These are phyloP conservation scores for Sebastiscus albofasciatus DNA, from an alignment of 2,797 vertebrate genomes.

Conservation along the genomic window DNA sequence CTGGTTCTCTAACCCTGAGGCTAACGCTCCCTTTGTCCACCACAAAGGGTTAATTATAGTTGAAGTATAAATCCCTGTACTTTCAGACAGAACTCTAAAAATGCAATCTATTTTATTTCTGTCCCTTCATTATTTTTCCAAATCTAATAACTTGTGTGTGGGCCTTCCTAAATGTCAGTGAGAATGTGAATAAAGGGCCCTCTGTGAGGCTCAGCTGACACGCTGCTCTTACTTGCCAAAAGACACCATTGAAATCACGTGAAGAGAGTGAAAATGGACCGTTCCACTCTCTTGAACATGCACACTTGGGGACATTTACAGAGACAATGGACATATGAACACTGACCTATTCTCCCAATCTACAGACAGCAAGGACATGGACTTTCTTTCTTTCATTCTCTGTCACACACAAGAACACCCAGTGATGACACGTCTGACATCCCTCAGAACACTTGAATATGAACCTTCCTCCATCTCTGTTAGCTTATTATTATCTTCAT, in stretches of 20 bases:
- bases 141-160: neutral
- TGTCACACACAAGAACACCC: neutral
- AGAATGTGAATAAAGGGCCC: neutral
- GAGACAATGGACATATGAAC: neutral
- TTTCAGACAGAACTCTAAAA: neutral
- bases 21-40: neutral
- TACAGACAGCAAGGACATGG: neutral
- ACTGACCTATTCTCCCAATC: neutral
- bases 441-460: neutral
- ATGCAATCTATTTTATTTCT: neutral
- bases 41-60: neutral
- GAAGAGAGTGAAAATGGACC: neutral
- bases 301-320: neutral
- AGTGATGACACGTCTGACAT: slow-evolving; percentile 5
- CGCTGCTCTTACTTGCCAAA: neutral
- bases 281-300: neutral
- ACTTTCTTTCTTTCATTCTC: neutral
- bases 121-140: neutral
- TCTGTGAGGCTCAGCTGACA: neutral
- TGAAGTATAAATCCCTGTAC: neutral
- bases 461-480: slow-evolving; percentile 1
- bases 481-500: slow-evolving; percentile 11
- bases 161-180: slow-evolving; percentile 3
- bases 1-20: neutral
- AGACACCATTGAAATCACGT: neutral